Evolutionary conservation across 1,140 invertebrate genomes (phyloP).

Genomic region (Philopotamus ludificatus): DNA sequence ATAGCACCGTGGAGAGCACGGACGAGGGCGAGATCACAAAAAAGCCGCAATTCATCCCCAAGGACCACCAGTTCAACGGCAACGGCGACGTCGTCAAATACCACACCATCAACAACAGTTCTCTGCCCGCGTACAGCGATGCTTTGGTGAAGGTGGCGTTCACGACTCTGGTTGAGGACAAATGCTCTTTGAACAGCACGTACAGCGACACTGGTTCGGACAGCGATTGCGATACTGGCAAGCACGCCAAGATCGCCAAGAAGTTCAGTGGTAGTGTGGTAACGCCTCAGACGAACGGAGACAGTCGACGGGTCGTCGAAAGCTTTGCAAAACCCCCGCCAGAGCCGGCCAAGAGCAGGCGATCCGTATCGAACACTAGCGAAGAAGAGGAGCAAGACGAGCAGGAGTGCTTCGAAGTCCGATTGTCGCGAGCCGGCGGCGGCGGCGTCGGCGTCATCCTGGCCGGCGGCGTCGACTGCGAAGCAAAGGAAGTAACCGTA

Average conservation of each 20-base stretch:
- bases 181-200: slow-evolving; percentile 49
- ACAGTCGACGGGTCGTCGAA: slow-evolving; percentile 3
- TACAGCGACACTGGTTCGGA: slow-evolving; percentile 54
- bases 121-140: slow-evolving; percentile 8
- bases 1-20: slow-evolving; percentile 38
- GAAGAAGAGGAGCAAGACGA: slow-evolving; percentile 42
- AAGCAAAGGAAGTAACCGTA: slow-evolving; percentile 87
- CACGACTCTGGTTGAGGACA: slow-evolving; percentile 42
- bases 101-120: slow-evolving; percentile 8
- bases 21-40: slow-evolving; percentile 43
- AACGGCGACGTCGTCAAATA: slow-evolving; percentile 23
- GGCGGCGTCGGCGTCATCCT: slow-evolving; percentile 83
- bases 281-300: slow-evolving; percentile 16
- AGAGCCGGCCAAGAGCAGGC: slow-evolving; percentile 14
- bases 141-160: slow-evolving; percentile 36
- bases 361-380: not conserved
- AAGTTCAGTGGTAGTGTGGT: slow-evolving; percentile 39
- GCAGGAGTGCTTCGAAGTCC: slow-evolving; percentile 42
- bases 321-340: slow-evolving; percentile 13
- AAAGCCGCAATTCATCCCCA: slow-evolving; percentile 9
- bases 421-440: slow-evolving; percentile 55
- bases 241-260: slow-evolving; percentile 51
- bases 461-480: slow-evolving; percentile 84
- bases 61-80: not conserved
- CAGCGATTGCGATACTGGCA: slow-evolving; percentile 50